Evolutionary conservation across 1,140 invertebrate species (phyloP).

Genomic region (Bombus superbus): DNA sequence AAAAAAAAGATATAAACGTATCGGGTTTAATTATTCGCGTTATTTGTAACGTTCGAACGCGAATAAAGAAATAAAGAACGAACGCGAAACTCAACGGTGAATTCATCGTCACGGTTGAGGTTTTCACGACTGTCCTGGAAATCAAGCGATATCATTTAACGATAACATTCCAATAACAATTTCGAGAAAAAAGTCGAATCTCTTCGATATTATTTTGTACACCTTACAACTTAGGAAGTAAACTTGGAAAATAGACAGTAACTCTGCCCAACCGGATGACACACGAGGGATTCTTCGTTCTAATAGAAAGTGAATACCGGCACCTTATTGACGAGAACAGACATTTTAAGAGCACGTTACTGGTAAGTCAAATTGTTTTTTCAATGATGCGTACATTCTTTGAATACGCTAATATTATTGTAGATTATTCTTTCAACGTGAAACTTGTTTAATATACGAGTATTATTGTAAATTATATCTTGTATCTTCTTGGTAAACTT

Average conservation of each 20-base stretch:
- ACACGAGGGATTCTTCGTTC: not conserved
- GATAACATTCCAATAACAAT: no score
- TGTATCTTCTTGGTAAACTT: not conserved
- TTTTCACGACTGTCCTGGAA: not conserved
- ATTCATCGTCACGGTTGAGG: not conserved
- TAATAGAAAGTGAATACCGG: not conserved
- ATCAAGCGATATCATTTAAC: not conserved
- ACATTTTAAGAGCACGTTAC: not conserved
- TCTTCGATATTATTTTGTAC: no score
- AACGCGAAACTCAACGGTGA: not conserved
- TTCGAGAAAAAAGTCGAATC: no score
- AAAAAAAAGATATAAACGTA: not conserved
- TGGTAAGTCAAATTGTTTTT: not conserved
- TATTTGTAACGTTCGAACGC: conserved; percentile 1
- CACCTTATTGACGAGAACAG: not conserved
- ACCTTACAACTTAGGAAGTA: no score
- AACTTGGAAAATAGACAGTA: no score
- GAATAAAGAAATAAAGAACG: not conserved
- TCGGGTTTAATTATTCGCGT: conserved; percentile 4
- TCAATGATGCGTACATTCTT: no score
- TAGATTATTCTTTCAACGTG: no score
- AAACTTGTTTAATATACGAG: no score
- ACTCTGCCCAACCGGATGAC: not conserved
- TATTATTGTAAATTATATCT: not conserved
- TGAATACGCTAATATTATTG: no score